phyloP scores from a whole-genome alignment of 2,888 invertebrate genomes.

The Eristalis pertinax region DNA sequence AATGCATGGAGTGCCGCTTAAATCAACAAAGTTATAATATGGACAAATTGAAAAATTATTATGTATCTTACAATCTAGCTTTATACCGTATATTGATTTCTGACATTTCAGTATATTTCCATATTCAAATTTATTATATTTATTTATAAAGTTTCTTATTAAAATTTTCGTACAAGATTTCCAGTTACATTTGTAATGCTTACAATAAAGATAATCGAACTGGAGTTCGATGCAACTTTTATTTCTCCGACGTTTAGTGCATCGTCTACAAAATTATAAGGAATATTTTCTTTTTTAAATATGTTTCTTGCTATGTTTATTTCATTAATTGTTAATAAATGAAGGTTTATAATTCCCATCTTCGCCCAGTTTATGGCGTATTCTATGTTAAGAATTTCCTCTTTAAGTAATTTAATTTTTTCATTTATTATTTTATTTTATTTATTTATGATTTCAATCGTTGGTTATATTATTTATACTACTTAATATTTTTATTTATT shows the following conservation, averaged over 20 bases:
- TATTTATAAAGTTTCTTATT: neutral
- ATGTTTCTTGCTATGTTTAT: neutral
- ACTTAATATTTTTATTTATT: neutral
- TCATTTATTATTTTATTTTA: no score
- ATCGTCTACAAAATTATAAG: no score
- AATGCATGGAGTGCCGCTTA: neutral
- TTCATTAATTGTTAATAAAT: neutral
- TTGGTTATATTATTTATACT: neutral
- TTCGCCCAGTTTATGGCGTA: no score
- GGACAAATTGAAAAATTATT: neutral
- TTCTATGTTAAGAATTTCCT: no score
- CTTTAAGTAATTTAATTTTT: constrained; percentile 1
- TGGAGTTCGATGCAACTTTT: no score
- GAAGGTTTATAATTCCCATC: neutral
- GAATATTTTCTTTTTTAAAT: no score
- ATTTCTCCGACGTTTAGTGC: no score
- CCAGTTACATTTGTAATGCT: no score
- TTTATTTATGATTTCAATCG: no score
- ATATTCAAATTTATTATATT: no score
- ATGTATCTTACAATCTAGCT: neutral
- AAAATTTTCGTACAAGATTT: neutral
- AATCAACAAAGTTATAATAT: neutral
- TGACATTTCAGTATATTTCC: neutral
- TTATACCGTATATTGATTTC: neutral
- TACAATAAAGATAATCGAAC: no score